Conservation (phyloP, 2,888 invertebrate genomes). For the Cerastis leucographa region DNA sequence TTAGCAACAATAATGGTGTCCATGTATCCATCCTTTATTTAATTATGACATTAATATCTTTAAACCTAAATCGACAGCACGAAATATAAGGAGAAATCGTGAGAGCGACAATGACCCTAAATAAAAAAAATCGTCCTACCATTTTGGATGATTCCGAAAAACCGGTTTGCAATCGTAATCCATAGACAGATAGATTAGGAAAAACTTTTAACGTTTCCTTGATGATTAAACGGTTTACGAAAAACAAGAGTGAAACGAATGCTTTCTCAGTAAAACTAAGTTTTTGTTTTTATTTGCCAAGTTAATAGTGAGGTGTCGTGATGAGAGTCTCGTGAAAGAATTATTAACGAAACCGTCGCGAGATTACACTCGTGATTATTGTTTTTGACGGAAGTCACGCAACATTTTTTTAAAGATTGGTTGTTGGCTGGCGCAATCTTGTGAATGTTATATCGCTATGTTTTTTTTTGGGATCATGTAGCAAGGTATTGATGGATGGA, state of each 20-base stretch:
- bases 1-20: background rate
- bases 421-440: constrained; percentile 27
- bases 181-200: constrained; percentile 31
- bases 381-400: constrained; percentile 62
- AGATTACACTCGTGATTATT: constrained; percentile 34
- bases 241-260: constrained; percentile 55
- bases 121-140: constrained; percentile 33
- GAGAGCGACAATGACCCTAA: constrained; percentile 22
- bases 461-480: background rate
- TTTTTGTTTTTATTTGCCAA: constrained; percentile 53
- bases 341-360: constrained; percentile 42
- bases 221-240: constrained; percentile 11
- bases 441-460: background rate
- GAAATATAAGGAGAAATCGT: constrained; percentile 43
- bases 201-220: constrained; percentile 51
- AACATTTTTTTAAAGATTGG: constrained; percentile 32
- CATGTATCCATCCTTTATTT: background rate
- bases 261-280: constrained; percentile 36
- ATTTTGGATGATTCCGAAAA: constrained; percentile 12
- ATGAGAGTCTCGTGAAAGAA: constrained; percentile 51
- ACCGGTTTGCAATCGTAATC: constrained; percentile 39
- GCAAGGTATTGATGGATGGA: background rate
- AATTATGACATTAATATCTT: background rate
- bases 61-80: constrained; percentile 2
- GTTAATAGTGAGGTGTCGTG: constrained; percentile 44